Evolutionary conservation across 2,888 invertebrate species (phyloP).

Genomic region (Halictus ligatus): DNA sequence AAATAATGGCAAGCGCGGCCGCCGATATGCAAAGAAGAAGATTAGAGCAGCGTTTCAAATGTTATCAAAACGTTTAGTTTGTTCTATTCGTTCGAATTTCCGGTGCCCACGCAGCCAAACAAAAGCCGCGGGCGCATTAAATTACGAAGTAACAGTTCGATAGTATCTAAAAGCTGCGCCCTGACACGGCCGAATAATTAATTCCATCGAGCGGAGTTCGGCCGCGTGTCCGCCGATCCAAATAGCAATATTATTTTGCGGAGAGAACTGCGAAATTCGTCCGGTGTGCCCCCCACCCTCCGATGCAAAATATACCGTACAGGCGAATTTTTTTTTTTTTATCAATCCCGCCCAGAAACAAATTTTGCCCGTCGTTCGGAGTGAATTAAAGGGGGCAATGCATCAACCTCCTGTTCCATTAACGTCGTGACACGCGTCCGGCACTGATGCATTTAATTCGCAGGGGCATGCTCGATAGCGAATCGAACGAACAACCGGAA

Average conservation of each 20-base stretch:
- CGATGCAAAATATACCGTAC: background rate
- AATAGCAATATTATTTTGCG: background rate
- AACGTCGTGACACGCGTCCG: background rate
- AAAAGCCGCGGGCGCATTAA: background rate
- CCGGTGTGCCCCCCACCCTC: background rate
- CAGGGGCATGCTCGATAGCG: background rate
- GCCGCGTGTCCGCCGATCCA: background rate
- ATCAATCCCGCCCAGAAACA: background rate
- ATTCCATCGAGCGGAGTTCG: background rate
- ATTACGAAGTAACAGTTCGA: background rate
- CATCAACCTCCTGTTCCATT: background rate
- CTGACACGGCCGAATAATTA: slow-evolving; percentile 2
- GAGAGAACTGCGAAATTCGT: background rate
- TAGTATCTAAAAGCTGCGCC: background rate
- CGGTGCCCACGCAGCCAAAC: background rate
- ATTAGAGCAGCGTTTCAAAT: background rate
- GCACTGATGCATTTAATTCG: background rate
- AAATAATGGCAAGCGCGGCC: background rate
- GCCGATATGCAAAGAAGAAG: background rate
- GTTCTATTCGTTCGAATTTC: background rate
- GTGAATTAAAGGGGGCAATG: background rate
- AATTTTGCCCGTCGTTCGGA: background rate
- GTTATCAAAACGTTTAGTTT: background rate
- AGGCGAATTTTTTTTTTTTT: background rate
- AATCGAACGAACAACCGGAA: background rate